Conservation (phyloP, 2,797 vertebrate species). For the Cetoscarus ocellatus region DNA sequence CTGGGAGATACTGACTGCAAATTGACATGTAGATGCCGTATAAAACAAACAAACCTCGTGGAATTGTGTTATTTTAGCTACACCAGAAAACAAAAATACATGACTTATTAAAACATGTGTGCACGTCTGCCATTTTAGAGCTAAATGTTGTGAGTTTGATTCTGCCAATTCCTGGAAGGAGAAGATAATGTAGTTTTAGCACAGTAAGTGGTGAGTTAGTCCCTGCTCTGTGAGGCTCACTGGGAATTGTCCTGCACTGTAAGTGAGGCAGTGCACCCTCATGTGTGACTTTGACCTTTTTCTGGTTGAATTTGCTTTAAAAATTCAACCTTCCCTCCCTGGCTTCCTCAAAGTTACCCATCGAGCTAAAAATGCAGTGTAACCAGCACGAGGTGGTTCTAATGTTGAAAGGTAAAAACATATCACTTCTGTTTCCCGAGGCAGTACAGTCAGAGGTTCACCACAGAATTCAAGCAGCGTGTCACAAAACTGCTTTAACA, state of each 20-base stretch:
- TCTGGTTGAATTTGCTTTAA: not conserved
- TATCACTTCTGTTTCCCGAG: not conserved
- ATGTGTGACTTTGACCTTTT: not conserved
- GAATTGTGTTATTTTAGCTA: no score
- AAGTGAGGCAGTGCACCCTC: not conserved
- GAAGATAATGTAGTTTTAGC: not conserved
- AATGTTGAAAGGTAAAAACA: not conserved
- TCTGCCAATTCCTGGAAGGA: no score
- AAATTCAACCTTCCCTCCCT: not conserved
- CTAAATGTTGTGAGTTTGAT: no score
- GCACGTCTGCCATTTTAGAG: no score
- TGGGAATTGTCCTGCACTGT: not conserved
- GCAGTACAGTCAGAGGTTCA: not conserved
- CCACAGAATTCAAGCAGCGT: not conserved
- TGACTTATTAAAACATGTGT: no score
- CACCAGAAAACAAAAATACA: no score
- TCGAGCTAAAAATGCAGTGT: not conserved
- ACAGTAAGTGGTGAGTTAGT: not conserved
- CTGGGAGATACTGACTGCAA: no score
- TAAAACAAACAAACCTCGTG: no score
- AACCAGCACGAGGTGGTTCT: not conserved
- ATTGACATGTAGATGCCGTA: no score
- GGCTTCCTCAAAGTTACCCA: not conserved
- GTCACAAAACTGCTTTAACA: conserved; percentile 2
- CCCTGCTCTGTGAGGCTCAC: not conserved